Conservation (phyloP, 2,797 vertebrate species). For the Percopsis omiscomaycus region DNA sequence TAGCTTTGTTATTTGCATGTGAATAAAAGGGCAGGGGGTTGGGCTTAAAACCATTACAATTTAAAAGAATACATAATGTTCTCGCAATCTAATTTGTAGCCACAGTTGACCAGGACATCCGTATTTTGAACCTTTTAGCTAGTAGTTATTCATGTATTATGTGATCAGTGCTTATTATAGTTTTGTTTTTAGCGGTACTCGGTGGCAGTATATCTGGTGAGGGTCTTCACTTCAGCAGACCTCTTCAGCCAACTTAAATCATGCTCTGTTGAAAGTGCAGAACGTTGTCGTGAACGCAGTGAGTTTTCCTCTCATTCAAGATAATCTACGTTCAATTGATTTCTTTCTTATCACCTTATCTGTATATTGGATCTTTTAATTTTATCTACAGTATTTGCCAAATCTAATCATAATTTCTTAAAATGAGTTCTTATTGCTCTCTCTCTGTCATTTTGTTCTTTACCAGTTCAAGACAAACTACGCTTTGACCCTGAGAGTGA, state of each 20-base stretch:
- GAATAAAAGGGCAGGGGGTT: too few species aligned
- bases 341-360: neutral
- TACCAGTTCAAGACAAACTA: conserved; percentile 93
- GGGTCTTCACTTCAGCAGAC: conserved; percentile 92
- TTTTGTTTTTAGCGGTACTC: conserved; percentile 87
- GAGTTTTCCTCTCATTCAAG: conserved; percentile 57
- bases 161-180: too few species aligned
- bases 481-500: conserved; percentile 97
- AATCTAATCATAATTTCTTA: neutral
- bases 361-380: neutral
- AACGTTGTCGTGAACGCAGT: conserved; percentile 96
- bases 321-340: neutral
- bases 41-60: too few species aligned
- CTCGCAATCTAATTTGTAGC: neutral
- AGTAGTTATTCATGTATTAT: neutral
- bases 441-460: conserved; percentile 1
- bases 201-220: conserved; percentile 91
- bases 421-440: neutral
- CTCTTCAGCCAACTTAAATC: conserved; percentile 93
- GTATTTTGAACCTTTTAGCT: neutral
- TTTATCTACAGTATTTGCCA: neutral
- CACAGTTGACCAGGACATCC: too few species aligned
- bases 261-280: conserved; percentile 91
- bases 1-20: too few species aligned
- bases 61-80: too few species aligned